Percentiles rank a stretch among this genome's conserved stretches.
Conservation (phyloP, 53 echinoderm and acorn worm species). For the Zoroaster sp. region DNA sequence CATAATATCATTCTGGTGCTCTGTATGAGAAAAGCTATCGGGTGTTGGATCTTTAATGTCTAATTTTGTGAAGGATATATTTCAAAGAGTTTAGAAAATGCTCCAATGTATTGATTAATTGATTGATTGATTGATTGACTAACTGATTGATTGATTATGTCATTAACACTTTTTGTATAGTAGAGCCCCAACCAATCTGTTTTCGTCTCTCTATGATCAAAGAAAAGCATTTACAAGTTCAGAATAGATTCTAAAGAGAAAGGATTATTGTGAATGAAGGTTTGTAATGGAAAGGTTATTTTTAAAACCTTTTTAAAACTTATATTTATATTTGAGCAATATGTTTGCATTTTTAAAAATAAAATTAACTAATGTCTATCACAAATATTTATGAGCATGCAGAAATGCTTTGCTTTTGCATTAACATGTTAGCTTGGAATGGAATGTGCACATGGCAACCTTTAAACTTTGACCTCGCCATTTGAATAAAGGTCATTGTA, state of each 20-base stretch:
- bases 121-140: constrained; percentile 28
- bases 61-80: not conserved
- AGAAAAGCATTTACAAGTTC: not conserved
- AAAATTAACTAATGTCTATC: not conserved
- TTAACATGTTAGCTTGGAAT: too few relatives aligned
- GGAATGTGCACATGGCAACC: too few relatives aligned
- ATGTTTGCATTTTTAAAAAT: not conserved
- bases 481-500: too few relatives aligned
- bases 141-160: not conserved
- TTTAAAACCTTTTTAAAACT: not conserved
- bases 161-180: not conserved
- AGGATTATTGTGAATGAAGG: not conserved
- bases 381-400: constrained; percentile 16
- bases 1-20: not conserved
- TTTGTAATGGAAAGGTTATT: not conserved
- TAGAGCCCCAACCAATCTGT: not conserved
- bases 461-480: too few relatives aligned
- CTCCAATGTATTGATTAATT: constrained; percentile 42
- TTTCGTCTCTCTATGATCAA: not conserved
- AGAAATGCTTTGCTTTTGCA: too few relatives aligned
- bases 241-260: not conserved
- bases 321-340: not conserved
- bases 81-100: not conserved
- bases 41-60: not conserved
- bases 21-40: not conserved